Conservation (phyloP, 2,888 invertebrate genomes). For the Heliconius erato region DNA sequence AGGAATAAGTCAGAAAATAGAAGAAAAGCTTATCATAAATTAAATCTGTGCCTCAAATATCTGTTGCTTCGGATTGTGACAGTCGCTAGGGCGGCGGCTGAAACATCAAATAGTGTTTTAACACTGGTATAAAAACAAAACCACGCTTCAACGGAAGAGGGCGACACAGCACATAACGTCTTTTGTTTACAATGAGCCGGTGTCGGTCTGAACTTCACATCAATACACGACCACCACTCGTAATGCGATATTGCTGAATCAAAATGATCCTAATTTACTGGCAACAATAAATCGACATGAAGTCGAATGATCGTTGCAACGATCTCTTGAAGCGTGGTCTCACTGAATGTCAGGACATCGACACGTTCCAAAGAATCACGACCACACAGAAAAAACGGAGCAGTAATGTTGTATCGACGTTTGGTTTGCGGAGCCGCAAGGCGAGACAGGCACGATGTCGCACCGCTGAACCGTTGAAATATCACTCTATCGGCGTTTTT, state of each 20-base stretch:
- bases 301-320: conserved; percentile 36
- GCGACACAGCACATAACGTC: conserved; percentile 58
- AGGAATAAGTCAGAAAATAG: neutral
- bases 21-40: neutral
- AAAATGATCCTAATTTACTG: conserved; percentile 31
- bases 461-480: conserved; percentile 65
- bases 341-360: conserved; percentile 51
- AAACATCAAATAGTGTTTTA: conserved; percentile 45
- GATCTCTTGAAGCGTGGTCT: conserved; percentile 43
- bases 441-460: conserved; percentile 66
- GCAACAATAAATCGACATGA: conserved; percentile 37
- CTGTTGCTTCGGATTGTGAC: conserved; percentile 51
- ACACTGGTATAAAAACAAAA: conserved; percentile 49
- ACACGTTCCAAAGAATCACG: conserved; percentile 55
- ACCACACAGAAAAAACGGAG: conserved; percentile 57
- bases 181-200: conserved; percentile 55
- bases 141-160: conserved; percentile 48
- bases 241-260: conserved; percentile 34
- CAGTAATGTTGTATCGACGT: conserved; percentile 72
- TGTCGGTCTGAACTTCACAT: conserved; percentile 39
- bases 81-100: conserved; percentile 65
- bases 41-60: conserved; percentile 41
- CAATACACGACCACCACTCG: conserved; percentile 37
- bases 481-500: conserved; percentile 71
- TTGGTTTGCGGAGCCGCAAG: conserved; percentile 58